phyloP scores from a whole-genome alignment of 1,140 invertebrate genomes.

The Chionoecetes opilio region DNA sequence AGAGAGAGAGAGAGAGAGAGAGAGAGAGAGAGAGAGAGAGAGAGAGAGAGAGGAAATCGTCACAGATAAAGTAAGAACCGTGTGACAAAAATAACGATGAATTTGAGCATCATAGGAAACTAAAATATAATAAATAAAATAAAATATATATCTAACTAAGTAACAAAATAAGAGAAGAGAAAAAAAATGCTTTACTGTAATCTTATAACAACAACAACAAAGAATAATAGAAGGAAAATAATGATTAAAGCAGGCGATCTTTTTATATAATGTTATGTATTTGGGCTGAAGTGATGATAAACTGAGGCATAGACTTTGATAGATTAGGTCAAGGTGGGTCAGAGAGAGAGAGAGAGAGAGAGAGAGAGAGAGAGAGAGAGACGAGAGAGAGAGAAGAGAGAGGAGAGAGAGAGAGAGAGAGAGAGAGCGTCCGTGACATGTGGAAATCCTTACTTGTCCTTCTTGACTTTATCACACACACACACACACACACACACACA shows the following conservation, averaged over 20 bases:
- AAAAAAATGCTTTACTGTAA: background rate
- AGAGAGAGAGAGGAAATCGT: background rate
- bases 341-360: conserved; percentile 16
- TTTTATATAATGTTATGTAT: background rate
- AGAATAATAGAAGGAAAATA: background rate
- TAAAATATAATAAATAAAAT: background rate
- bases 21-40: background rate
- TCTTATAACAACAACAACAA: background rate
- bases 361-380: conserved; percentile 27
- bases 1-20: conserved; percentile 16
- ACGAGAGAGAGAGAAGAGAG: conserved; percentile 5
- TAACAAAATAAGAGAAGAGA: background rate
- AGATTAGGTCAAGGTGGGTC: background rate
- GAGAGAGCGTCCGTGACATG: conserved; percentile 7
- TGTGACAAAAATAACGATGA: background rate
- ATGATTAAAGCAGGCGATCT: background rate
- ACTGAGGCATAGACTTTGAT: background rate
- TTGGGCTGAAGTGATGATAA: background rate
- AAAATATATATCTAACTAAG: background rate
- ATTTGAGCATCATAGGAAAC: background rate
- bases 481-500: conserved; percentile 56
- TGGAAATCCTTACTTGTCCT: background rate
- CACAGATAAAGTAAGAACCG: background rate
- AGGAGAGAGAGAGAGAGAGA: conserved; percentile 19
- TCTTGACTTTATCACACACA: background rate